A percentile compares a stretch with the other conserved stretches of the same genome.
Evolutionary conservation across 2,797 vertebrate genomes (phyloP).

Genomic region (Ctenopoma multispine): DNA sequence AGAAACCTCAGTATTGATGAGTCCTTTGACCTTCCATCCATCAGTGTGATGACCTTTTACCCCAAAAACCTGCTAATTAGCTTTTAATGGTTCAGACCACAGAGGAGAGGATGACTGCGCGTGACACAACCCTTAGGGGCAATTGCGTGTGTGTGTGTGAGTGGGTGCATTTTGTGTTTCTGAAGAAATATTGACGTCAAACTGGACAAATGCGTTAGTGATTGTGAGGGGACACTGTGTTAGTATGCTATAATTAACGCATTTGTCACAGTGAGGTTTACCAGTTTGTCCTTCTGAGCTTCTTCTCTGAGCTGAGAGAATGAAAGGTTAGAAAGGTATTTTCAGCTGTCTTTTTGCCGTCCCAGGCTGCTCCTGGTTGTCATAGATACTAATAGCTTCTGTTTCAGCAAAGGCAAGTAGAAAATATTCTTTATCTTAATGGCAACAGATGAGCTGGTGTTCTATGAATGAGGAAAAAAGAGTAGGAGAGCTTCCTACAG

Average conservation of each 20-base stretch:
- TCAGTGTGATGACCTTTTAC: constrained; percentile 79
- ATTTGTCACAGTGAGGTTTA: constrained; percentile 36
- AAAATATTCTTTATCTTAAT: not conserved
- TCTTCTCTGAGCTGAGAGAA: constrained; percentile 50
- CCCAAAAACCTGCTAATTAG: constrained; percentile 79
- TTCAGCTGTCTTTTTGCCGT: constrained; percentile 51
- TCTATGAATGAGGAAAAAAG: not conserved
- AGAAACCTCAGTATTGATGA: constrained; percentile 69
- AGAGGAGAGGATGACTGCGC: constrained; percentile 53
- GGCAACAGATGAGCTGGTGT: not conserved
- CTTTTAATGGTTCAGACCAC: constrained; percentile 74
- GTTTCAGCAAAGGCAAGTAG: constrained; percentile 47
- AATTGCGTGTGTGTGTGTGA: constrained; percentile 37
- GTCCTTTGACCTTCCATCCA: constrained; percentile 73
- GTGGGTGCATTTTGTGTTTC: constrained; percentile 8
- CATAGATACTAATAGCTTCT: constrained; percentile 39
- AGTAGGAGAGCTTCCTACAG: not conserved
- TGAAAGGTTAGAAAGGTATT: constrained; percentile 66
- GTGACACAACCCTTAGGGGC: constrained; percentile 51
- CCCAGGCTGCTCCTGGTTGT: constrained; percentile 59
- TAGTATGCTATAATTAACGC: constrained; percentile 21
- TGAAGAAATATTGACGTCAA: constrained; percentile 9
- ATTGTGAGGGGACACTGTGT: constrained; percentile 31
- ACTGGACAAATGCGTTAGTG: constrained; percentile 23
- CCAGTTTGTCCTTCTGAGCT: constrained; percentile 11